A percentile compares a stretch with the other conserved stretches of the same genome.
phyloP scores from a whole-genome alignment of 2,113 vertebrate species.

The Myotis davidii region DNA sequence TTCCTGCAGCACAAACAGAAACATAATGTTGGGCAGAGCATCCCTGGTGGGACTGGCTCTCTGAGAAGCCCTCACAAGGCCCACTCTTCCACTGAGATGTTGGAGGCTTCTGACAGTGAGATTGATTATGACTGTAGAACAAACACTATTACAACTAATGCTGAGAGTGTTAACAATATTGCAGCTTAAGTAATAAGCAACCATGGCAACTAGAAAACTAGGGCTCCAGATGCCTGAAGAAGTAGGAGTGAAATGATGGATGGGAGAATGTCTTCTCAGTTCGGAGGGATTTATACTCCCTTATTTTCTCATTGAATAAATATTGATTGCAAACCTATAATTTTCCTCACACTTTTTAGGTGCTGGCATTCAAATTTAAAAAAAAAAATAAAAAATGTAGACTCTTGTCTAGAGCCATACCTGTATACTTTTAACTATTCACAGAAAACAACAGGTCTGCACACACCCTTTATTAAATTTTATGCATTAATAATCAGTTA shows the following conservation, averaged over 20 bases:
- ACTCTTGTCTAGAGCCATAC: not conserved
- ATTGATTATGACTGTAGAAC: not conserved
- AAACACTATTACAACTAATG: not conserved
- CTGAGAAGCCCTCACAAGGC: not conserved
- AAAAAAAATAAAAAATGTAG: not conserved
- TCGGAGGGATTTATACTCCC: not conserved
- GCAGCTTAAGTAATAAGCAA: conserved; percentile 37
- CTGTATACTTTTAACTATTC: not conserved
- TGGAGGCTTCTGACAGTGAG: not conserved
- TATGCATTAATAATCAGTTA: not conserved
- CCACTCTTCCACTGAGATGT: not conserved
- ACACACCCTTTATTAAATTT: not conserved
- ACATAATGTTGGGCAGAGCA: not conserved
- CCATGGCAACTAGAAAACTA: not conserved
- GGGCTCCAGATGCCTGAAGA: not conserved
- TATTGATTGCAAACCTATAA: not conserved
- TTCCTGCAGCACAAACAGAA: not conserved
- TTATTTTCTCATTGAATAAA: conserved; percentile 21
- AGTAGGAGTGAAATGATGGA: not conserved
- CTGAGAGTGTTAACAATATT: not conserved
- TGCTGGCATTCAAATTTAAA: not conserved
- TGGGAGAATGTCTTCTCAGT: not conserved
- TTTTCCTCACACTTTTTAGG: not conserved
- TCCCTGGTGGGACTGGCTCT: not conserved
- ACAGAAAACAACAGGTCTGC: not conserved